A percentile compares a stretch with the other conserved stretches of the same genome.
phyloP scores from a whole-genome alignment of 1,140 invertebrate genomes.

The Drosophila teissieri region DNA sequence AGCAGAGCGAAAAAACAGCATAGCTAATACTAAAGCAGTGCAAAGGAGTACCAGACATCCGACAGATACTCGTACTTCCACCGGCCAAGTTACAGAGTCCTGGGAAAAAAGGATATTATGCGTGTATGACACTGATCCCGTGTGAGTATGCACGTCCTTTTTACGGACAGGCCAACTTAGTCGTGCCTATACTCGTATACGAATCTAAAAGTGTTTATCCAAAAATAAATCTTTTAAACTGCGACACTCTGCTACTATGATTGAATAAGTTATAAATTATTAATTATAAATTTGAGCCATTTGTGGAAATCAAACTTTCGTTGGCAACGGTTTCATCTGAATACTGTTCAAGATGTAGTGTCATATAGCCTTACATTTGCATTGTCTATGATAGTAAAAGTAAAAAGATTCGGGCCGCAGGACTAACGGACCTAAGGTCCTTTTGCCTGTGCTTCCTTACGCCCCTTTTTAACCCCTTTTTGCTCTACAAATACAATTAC shows the following conservation, averaged over 20 bases:
- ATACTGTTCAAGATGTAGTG: background rate
- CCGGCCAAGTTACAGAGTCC: background rate
- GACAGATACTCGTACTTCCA: constrained; percentile 10
- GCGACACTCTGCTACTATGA: no score
- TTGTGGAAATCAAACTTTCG: no score
- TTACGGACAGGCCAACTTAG: no score
- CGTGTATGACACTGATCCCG: background rate
- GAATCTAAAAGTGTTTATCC: no score
- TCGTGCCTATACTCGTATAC: no score
- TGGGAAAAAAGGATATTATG: background rate
- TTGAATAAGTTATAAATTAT: background rate
- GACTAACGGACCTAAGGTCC: constrained; percentile 8
- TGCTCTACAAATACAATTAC: constrained; percentile 63
- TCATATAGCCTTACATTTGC: constrained; percentile 24
- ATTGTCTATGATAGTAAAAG: background rate
- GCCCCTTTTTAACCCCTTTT: constrained; percentile 73
- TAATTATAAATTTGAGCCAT: no score
- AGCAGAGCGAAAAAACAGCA: constrained; percentile 36
- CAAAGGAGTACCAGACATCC: constrained; percentile 10
- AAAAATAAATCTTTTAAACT: no score
- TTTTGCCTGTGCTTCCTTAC: constrained; percentile 15
- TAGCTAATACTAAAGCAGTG: constrained; percentile 16
- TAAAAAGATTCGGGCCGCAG: constrained; percentile 4
- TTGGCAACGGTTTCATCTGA: background rate
- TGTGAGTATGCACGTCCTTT: no score